Evolutionary conservation across 2,888 invertebrate genomes (phyloP), one percentile per base, ranked within the genome.

Genomic region (Machimus atricapillus): DNA sequence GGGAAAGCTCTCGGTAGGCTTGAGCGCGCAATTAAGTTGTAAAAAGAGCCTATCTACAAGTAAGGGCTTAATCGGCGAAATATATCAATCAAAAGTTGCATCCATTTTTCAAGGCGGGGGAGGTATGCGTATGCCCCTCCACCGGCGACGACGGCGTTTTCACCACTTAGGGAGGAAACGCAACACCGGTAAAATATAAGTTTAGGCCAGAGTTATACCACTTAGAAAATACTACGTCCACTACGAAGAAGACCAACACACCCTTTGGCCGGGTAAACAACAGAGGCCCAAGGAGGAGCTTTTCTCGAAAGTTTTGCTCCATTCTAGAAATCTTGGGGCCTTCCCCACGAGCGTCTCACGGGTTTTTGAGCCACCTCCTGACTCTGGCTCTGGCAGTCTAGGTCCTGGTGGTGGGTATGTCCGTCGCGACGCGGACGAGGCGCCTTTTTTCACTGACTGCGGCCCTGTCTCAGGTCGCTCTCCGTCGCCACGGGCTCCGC

Each of bases 71-170:
- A 23, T 40, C 9, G n/a, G 43, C 14, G 40, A 56, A 79, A 79
- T 34, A 56, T n/a, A 46, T 79, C 79, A 79, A 79, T 79, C 31
- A 79, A 52, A 79, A 52, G n/a, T 52, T 79, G 79, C 79, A 66
- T 66, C 79, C 14, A 79, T 79, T 79, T 79, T 79, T 16, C n/a
- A 52, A 2, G 12, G 8, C 27, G 27, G n/a, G 12, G 23, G 66
- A 2, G 52, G 14, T 56, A 52, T 52, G 31, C 79, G 52, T 79
- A 0, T 1, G 0, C 34, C 6, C 34, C 27, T 34, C 9, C 19
- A 12, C 2, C 12, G 40, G 12, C 66, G 23, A 19, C 27, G 12
- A 23, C 66, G 23, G 27, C 23, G 66, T 52, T n/a, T 52, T 52
- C 52, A 7, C n/a, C n/a, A 52, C n/a, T n/a, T 19, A 52, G 52